Percentiles rank a stretch among this genome's conserved stretches.
These are phyloP conservation scores for Oceanites oceanicus DNA, from an alignment of 2,113 vertebrate genomes.

Conservation along the genomic window DNA sequence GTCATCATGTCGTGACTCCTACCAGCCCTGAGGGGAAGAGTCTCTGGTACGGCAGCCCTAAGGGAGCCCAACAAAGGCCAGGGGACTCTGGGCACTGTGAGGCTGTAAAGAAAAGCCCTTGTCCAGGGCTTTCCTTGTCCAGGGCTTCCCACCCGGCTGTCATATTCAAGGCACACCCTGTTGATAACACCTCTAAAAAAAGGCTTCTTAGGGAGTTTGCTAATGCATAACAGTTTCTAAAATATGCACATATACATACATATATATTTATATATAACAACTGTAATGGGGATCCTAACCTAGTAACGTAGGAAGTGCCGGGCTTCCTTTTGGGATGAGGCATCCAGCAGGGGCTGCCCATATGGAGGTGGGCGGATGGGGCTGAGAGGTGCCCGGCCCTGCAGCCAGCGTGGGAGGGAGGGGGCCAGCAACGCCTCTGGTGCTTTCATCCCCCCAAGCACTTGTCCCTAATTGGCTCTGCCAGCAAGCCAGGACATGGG, in stretches of 20 bases:
- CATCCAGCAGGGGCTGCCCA: background rate
- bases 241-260: background rate
- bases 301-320: background rate
- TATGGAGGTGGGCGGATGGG: background rate
- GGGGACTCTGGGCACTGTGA: background rate
- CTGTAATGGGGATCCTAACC: background rate
- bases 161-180: background rate
- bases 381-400: background rate
- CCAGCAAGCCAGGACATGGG: background rate
- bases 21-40: background rate
- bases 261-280: background rate
- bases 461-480: background rate
- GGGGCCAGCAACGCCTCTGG: background rate
- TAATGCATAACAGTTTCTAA: background rate
- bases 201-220: background rate
- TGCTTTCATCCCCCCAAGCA: background rate
- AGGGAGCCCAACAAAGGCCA: background rate
- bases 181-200: conserved; percentile 34
- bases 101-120: background rate
- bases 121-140: background rate
- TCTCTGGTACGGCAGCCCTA: background rate
- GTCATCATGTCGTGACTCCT: background rate
- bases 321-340: background rate
- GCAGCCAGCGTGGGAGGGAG: background rate
- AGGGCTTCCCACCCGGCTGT: background rate